These are phyloP conservation scores for Nymphalis io DNA, from an alignment of 1,140 invertebrate species.

Conservation along the genomic window DNA sequence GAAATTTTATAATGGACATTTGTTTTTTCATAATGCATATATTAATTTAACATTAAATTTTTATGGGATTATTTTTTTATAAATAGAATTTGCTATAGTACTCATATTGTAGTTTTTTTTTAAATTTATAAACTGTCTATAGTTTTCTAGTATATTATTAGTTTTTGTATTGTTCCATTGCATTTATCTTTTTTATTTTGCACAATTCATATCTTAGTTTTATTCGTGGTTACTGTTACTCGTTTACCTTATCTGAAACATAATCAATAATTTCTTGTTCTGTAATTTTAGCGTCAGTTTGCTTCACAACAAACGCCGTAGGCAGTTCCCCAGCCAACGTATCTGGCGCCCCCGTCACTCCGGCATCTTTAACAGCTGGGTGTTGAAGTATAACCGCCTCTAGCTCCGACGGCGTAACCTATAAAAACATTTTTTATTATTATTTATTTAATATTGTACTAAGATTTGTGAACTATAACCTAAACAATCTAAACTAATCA, in stretches of 20 bases:
- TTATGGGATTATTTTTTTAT: not conserved
- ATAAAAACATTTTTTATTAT: constrained; percentile 33
- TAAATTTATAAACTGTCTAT: no score
- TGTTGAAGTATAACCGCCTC: constrained; percentile 86
- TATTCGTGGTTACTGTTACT: not conserved
- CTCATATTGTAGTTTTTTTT: no score
- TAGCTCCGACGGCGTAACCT: constrained; percentile 86
- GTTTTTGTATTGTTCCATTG: no score
- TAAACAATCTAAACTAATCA: not conserved
- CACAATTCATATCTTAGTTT: not conserved
- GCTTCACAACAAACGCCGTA: constrained; percentile 85
- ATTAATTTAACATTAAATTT: not conserved
- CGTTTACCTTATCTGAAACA: constrained; percentile 60
- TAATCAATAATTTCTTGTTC: constrained; percentile 77
- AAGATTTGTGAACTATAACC: not conserved
- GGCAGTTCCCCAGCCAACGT: constrained; percentile 85
- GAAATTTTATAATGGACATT: constrained; percentile 32
- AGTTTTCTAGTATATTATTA: no score
- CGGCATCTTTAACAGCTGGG: constrained; percentile 85
- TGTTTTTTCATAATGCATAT: not conserved
- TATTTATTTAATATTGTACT: not conserved
- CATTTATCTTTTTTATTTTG: no score
- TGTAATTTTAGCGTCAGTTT: constrained; percentile 67
- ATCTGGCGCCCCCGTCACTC: constrained; percentile 87
- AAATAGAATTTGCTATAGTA: no score